Percentiles rank a stretch among this genome's conserved stretches.
Evolutionary conservation across 2,888 invertebrate species (phyloP).

Genomic region (Noctua janthe): DNA sequence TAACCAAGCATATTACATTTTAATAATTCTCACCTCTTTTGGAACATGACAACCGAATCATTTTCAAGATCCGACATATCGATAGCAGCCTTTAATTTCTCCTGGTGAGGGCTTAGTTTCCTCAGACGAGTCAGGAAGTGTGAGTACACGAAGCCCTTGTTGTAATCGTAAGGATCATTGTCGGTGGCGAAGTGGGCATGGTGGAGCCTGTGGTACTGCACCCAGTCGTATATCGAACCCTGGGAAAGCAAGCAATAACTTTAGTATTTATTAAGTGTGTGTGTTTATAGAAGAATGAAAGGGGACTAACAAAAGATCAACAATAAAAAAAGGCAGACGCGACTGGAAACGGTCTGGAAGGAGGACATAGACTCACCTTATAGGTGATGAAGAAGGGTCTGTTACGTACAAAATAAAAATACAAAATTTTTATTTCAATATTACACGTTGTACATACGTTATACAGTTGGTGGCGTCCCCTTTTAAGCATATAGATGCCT

Average conservation of each 20-base stretch:
- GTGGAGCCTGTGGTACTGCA: conserved; percentile 94
- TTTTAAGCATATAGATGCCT: too few species aligned
- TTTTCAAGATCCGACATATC: conserved; percentile 95
- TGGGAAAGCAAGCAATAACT: conserved; percentile 75
- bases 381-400: background rate
- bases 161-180: conserved; percentile 95
- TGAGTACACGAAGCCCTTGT: conserved; percentile 94
- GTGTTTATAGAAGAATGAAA: too few species aligned
- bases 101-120: conserved; percentile 92
- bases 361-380: background rate
- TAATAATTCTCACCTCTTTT: conserved; percentile 91
- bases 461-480: too few species aligned
- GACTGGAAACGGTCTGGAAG: background rate
- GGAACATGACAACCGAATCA: conserved; percentile 95
- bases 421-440: too few species aligned
- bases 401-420: too few species aligned
- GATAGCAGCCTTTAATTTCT: conserved; percentile 91
- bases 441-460: too few species aligned
- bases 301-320: background rate
- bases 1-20: background rate
- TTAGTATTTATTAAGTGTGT: background rate
- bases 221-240: conserved; percentile 97
- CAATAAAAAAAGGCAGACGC: background rate
- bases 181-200: conserved; percentile 94
- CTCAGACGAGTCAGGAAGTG: conserved; percentile 94